Evolutionary conservation across 2,797 vertebrate genomes (phyloP).

Genomic region (Moxostoma hubbsi): DNA sequence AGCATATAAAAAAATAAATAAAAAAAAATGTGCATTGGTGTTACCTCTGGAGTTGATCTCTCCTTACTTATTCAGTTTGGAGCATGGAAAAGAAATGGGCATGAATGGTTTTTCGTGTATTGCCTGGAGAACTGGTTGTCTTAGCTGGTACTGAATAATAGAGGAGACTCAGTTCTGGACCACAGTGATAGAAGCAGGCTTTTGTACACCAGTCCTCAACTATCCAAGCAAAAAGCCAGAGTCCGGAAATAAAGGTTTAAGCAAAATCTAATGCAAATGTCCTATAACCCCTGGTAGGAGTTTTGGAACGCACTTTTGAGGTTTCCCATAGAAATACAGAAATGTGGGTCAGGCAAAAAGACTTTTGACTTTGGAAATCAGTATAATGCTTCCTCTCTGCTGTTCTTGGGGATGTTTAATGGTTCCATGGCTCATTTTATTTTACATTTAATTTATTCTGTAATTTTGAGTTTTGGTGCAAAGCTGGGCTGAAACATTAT

Average conservation of each 20-base stretch:
- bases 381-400: background rate
- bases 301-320: slow-evolving; percentile 10
- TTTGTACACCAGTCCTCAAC: background rate
- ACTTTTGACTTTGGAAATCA: slow-evolving; percentile 14
- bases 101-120: slow-evolving; percentile 47
- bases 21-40: slow-evolving; percentile 15
- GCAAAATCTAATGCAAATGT: slow-evolving; percentile 13
- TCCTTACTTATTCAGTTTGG: slow-evolving; percentile 48
- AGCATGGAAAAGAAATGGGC: slow-evolving; percentile 24
- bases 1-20: background rate
- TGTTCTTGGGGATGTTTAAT: slow-evolving; percentile 27
- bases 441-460: slow-evolving; percentile 17
- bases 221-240: background rate
- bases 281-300: slow-evolving; percentile 37
- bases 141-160: slow-evolving; percentile 31
- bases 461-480: slow-evolving; percentile 22
- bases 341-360: background rate
- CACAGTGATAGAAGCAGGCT: slow-evolving; percentile 9
- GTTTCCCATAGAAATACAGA: background rate
- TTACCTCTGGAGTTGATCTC: slow-evolving; percentile 46
- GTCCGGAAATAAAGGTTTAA: slow-evolving; percentile 16
- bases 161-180: slow-evolving; percentile 9
- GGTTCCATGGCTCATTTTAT: slow-evolving; percentile 18
- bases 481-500: slow-evolving; percentile 18
- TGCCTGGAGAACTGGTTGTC: slow-evolving; percentile 36